phyloP scores from a whole-genome alignment of 2,888 invertebrate species.

The Troglohyphantes excavatus region DNA sequence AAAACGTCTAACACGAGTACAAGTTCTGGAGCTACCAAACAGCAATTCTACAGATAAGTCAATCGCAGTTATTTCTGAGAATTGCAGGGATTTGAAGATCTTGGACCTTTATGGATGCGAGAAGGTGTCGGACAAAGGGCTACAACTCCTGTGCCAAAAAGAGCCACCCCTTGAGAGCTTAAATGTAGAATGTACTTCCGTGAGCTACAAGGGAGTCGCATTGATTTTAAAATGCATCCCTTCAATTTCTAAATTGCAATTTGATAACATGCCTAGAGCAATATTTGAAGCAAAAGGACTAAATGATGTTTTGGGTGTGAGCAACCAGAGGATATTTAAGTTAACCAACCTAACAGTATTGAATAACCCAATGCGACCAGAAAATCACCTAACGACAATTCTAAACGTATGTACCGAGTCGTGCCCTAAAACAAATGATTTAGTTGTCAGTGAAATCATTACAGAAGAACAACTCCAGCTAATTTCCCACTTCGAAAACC shows the following conservation, averaged over 20 bases:
- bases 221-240: slow-evolving; percentile 50
- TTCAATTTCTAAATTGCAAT: slow-evolving; percentile 33
- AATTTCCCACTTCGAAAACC: slow-evolving; percentile 48
- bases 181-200: slow-evolving; percentile 61
- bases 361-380: slow-evolving; percentile 65
- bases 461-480: slow-evolving; percentile 52
- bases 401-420: slow-evolving; percentile 48
- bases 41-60: slow-evolving; percentile 54
- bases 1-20: slow-evolving; percentile 35
- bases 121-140: slow-evolving; percentile 58
- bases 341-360: slow-evolving; percentile 57
- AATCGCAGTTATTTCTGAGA: slow-evolving; percentile 46
- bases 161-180: slow-evolving; percentile 44
- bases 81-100: slow-evolving; percentile 48
- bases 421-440: slow-evolving; percentile 52
- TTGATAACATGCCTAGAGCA: slow-evolving; percentile 66
- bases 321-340: slow-evolving; percentile 33
- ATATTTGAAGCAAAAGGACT: slow-evolving; percentile 72
- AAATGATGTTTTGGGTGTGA: slow-evolving; percentile 42
- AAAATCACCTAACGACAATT: slow-evolving; percentile 64
- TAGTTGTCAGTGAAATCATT: slow-evolving; percentile 60
- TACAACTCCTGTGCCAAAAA: slow-evolving; percentile 20
- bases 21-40: slow-evolving; percentile 38
- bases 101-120: slow-evolving; percentile 52
- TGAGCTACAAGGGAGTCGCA: slow-evolving; percentile 56